Conservation (phyloP, 53 echinoderm and acorn worm species). For the Holothuria scabra region DNA sequence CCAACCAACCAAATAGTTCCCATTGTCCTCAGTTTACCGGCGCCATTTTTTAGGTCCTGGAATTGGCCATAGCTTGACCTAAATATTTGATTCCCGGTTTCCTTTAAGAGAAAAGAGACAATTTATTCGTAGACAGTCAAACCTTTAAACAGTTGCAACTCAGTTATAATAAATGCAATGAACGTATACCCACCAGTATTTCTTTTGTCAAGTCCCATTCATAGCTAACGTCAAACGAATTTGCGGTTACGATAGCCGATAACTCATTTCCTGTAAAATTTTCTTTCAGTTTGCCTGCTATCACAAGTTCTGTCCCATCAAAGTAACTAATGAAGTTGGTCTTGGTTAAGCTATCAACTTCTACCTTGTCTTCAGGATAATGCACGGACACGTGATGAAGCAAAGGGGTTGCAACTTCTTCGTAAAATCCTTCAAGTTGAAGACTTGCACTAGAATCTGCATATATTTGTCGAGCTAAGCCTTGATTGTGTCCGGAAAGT, state of each 20-base stretch:
- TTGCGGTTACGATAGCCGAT: background rate
- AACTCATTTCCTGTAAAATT: constrained; percentile 44
- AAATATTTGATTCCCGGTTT: no score
- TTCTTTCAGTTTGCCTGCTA: constrained; percentile 78
- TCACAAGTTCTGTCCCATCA: constrained; percentile 85
- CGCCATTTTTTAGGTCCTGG: no score
- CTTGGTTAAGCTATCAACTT: constrained; percentile 67
- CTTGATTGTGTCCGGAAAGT: constrained; percentile 77
- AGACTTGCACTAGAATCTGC: constrained; percentile 73
- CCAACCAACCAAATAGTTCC: no score
- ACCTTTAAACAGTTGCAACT: no score
- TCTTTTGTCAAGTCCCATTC: constrained; percentile 31
- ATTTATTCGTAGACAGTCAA: no score
- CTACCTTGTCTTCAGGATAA: constrained; percentile 63
- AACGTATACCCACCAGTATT: background rate
- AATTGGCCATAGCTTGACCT: no score
- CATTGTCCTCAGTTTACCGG: no score
- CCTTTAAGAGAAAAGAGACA: no score
- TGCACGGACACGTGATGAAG: constrained; percentile 75
- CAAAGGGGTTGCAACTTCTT: constrained; percentile 91
- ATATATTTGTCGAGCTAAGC: constrained; percentile 81
- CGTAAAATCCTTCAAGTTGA: constrained; percentile 91
- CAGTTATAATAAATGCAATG: background rate
- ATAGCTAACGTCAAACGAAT: constrained; percentile 25
- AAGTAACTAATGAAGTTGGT: constrained; percentile 81